These are phyloP conservation scores for Gibbula magus DNA, from an alignment of 2,888 invertebrate species.

Conservation along the genomic window DNA sequence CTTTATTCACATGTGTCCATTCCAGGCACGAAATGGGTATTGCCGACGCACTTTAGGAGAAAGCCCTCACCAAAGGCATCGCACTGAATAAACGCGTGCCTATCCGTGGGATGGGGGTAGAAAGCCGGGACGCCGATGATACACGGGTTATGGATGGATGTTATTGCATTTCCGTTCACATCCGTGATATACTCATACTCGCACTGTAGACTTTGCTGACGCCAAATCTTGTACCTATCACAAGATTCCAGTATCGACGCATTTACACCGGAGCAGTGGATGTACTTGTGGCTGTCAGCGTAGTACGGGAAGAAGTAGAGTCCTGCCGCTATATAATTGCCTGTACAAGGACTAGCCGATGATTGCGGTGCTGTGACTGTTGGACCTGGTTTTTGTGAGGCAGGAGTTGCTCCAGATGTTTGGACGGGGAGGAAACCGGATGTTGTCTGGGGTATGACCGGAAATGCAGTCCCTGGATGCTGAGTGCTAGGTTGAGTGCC, in stretches of 20 bases:
- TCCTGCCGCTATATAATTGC: neutral
- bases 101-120: slow-evolving; percentile 31
- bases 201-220: neutral
- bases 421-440: too few species aligned
- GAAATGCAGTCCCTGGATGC: too few species aligned
- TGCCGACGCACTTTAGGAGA: slow-evolving; percentile 39
- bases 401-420: slow-evolving; percentile 22
- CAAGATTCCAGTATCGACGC: slow-evolving; percentile 5
- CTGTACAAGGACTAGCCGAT: neutral
- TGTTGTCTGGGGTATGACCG: too few species aligned
- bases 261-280: slow-evolving; percentile 54
- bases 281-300: slow-evolving; percentile 48
- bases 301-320: slow-evolving; percentile 55
- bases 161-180: neutral
- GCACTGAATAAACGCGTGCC: slow-evolving; percentile 50
- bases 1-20: slow-evolving; percentile 17
- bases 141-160: slow-evolving; percentile 35
- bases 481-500: slow-evolving; percentile 39
- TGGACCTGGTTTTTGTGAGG: neutral
- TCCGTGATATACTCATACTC: neutral
- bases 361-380: neutral
- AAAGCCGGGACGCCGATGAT: neutral
- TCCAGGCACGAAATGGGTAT: slow-evolving; percentile 37
- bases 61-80: slow-evolving; percentile 46
- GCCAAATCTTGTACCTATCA: slow-evolving; percentile 9